Percentiles rank a stretch among this genome's conserved stretches.
Evolutionary conservation across 2,113 vertebrate species (phyloP).

Genomic region (Protobothrops mucrosquamatus): DNA sequence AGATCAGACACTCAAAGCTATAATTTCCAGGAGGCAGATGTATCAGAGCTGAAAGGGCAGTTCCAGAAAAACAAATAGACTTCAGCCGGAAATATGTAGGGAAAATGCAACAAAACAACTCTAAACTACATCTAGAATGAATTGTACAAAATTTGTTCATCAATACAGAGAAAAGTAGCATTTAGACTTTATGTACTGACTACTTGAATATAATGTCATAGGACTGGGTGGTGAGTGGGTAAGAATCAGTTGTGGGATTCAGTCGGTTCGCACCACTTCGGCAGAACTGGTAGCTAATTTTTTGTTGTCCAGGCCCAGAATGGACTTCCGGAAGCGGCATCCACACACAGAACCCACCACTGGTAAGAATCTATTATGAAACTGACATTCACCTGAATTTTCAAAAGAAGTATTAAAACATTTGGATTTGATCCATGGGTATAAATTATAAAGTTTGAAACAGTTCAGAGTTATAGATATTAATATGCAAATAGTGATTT

Average conservation of each 20-base stretch:
- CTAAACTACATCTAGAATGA: neutral
- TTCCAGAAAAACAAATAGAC: neutral
- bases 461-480: neutral
- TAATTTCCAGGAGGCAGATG: neutral
- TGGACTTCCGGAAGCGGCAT: too few species aligned
- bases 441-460: neutral
- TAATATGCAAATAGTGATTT: constrained; percentile 3
- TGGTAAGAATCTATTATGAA: neutral
- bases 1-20: neutral
- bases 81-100: neutral
- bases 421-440: neutral
- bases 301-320: too few species aligned
- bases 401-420: neutral
- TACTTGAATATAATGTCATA: neutral
- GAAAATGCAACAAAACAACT: neutral
- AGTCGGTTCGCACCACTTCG: too few species aligned
- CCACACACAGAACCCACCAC: too few species aligned
- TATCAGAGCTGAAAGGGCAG: neutral
- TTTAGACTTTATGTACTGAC: neutral
- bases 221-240: neutral
- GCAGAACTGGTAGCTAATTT: too few species aligned
- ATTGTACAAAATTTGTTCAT: neutral
- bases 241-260: too few species aligned
- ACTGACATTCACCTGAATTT: constrained; percentile 3
- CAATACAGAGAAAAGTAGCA: neutral